phyloP scores from a whole-genome alignment of 2,888 invertebrate species.

The Chloroclysta siterata region DNA sequence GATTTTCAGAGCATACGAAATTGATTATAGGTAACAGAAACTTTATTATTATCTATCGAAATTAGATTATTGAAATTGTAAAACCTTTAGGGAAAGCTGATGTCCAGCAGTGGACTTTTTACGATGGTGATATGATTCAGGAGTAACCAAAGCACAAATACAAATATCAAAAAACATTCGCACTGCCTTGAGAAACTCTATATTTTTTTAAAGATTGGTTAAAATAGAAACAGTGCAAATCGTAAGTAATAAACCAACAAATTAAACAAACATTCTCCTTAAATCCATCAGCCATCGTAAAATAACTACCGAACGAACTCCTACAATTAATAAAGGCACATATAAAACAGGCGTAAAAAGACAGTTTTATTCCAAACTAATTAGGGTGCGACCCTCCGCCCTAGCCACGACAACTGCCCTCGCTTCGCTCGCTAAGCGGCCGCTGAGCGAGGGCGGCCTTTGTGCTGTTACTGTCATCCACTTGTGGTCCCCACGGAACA shows the following conservation, averaged over 20 bases:
- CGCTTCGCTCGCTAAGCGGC: conserved; percentile 31
- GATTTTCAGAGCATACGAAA: too few relatives aligned
- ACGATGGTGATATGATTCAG: too few relatives aligned
- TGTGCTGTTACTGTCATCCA: conserved; percentile 27
- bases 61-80: too few relatives aligned
- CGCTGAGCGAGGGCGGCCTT: conserved; percentile 35
- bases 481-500: conserved; percentile 12
- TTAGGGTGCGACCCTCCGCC: conserved; percentile 66
- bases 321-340: conserved; percentile 66
- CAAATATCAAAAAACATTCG: too few relatives aligned
- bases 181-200: too few relatives aligned
- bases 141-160: too few relatives aligned
- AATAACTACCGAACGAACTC: conserved; percentile 49
- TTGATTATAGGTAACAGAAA: too few relatives aligned
- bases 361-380: conserved; percentile 73
- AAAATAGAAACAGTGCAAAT: background rate
- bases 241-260: conserved; percentile 6
- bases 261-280: background rate
- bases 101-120: too few relatives aligned
- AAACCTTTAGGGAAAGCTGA: too few relatives aligned
- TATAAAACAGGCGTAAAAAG: conserved; percentile 70
- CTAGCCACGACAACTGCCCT: conserved; percentile 20
- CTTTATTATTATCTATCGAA: too few relatives aligned
- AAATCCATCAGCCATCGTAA: conserved; percentile 11
- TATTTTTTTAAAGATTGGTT: background rate